Evolutionary conservation across 2,113 vertebrate species (phyloP), one percentile per base, ranked within the genome.

Genomic region (Serilophus lunatus): DNA sequence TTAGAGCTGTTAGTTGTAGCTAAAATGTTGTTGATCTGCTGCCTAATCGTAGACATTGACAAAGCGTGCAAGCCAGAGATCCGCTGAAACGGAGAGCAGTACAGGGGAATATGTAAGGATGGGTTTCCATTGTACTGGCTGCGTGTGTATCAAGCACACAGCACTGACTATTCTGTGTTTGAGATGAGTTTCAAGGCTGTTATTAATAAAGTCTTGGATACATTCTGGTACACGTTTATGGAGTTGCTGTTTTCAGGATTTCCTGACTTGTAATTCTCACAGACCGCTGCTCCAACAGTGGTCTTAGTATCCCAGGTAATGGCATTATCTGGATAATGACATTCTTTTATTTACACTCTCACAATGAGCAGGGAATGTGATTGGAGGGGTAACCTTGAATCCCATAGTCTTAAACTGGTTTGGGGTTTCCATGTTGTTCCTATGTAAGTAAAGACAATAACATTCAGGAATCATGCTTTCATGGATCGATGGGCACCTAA

Each of bases 351-450:
- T 80, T 89, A n/a, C 15, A 6, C 13, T 68, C n/a, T 26, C n/a
- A 70, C 50, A 65, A 91, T 90, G 82, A 76, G 17, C 19, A 3
- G 18, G 17, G 19, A 7, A 70, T n/a, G 28, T 40, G 51, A 22
- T 80, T 2, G 2, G 45, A 61, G 40, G 11, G 0, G 0, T 74
- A 77, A 59, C 15, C 56, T 44, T 7, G 1, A 92, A 86, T 28
- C 12, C 24, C 19, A 5, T 22, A 57, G 26, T 77, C 63, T 57
- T 61, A 74, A 63, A 1, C 26, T 64, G 24, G 10, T 14, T 36
- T 86, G 68, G 44, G 14, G 9, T 74, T 92, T 79, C 40, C 33
- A 4, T 85, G 3, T 35, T 80, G 31, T 35, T 93, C 6, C 2
- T 13, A 2, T n/a, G 6, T 56, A 70, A 60, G 13, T 54, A n/a